phyloP scores from a whole-genome alignment of 2,888 invertebrate genomes.

The Erebia aethiops region DNA sequence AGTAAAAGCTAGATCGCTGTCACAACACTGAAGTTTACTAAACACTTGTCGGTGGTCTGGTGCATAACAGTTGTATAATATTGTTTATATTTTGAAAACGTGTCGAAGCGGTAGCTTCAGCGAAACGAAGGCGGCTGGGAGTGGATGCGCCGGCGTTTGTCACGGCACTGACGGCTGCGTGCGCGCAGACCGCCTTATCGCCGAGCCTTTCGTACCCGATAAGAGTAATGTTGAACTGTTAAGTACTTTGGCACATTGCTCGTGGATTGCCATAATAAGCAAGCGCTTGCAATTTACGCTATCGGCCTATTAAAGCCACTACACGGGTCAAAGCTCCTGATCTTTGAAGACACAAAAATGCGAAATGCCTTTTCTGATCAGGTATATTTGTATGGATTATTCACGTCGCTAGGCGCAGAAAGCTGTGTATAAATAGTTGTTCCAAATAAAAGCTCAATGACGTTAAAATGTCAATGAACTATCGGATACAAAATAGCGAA shows the following conservation, averaged over 20 bases:
- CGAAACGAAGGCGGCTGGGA: constrained; percentile 40
- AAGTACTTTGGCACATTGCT: constrained; percentile 44
- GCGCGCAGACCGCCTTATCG: constrained; percentile 69
- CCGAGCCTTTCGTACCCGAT: constrained; percentile 66
- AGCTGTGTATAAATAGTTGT: constrained; percentile 7
- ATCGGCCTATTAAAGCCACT: constrained; percentile 17
- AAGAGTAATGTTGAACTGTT: constrained; percentile 61
- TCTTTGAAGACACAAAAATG: neutral
- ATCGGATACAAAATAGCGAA: neutral
- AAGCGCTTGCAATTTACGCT: constrained; percentile 9
- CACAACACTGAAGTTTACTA: constrained; percentile 67
- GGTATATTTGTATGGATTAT: neutral
- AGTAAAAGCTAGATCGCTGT: constrained; percentile 58
- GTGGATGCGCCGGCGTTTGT: constrained; percentile 62
- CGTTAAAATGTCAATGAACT: constrained; percentile 23
- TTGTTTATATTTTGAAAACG: constrained; percentile 59
- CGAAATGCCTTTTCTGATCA: neutral
- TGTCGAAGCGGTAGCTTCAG: constrained; percentile 46
- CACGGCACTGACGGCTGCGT: constrained; percentile 64
- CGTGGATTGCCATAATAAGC: constrained; percentile 28
- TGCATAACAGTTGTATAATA: constrained; percentile 65
- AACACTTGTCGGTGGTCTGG: constrained; percentile 61
- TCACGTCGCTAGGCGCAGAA: neutral
- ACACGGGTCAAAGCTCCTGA: constrained; percentile 22
- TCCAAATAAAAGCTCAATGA: constrained; percentile 11